Evolutionary conservation across 2,888 invertebrate species (phyloP).

Genomic region (Drosophila mulleri): DNA sequence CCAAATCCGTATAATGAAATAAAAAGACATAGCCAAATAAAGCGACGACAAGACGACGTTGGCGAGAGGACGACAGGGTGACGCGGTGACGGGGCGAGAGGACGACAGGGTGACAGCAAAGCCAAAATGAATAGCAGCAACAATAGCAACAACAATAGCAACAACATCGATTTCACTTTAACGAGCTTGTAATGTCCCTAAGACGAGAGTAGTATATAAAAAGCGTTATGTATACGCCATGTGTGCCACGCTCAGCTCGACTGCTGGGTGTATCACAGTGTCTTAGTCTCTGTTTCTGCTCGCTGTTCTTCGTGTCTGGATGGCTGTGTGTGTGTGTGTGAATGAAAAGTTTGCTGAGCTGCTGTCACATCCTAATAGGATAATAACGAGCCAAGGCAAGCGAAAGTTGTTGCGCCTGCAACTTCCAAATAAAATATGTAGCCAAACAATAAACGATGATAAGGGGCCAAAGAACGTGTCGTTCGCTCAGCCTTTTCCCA

Average conservation of each 20-base stretch:
- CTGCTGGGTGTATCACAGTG: slow-evolving; percentile 25
- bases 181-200: slow-evolving; percentile 79
- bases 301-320: neutral
- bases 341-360: slow-evolving; percentile 73
- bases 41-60: slow-evolving; percentile 48
- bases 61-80: slow-evolving; percentile 11
- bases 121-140: slow-evolving; percentile 47
- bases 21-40: slow-evolving; percentile 75
- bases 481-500: slow-evolving; percentile 26
- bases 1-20: slow-evolving; percentile 74
- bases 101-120: slow-evolving; percentile 16
- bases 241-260: slow-evolving; percentile 34
- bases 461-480: slow-evolving; percentile 76
- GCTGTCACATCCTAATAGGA: slow-evolving; percentile 80
- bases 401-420: slow-evolving; percentile 79
- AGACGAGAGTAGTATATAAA: slow-evolving; percentile 78
- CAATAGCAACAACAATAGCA: slow-evolving; percentile 66
- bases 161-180: slow-evolving; percentile 80
- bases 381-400: slow-evolving; percentile 74
- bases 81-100: slow-evolving; percentile 2
- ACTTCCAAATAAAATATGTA: slow-evolving; percentile 69
- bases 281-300: slow-evolving; percentile 11
- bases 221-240: slow-evolving; percentile 75
- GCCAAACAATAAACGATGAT: slow-evolving; percentile 76
- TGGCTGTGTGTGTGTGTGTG: slow-evolving; percentile 35